A percentile compares a stretch with the other conserved stretches of the same genome.
phyloP scores from a whole-genome alignment of 2,888 invertebrate species.

The Masnerella sp. region DNA sequence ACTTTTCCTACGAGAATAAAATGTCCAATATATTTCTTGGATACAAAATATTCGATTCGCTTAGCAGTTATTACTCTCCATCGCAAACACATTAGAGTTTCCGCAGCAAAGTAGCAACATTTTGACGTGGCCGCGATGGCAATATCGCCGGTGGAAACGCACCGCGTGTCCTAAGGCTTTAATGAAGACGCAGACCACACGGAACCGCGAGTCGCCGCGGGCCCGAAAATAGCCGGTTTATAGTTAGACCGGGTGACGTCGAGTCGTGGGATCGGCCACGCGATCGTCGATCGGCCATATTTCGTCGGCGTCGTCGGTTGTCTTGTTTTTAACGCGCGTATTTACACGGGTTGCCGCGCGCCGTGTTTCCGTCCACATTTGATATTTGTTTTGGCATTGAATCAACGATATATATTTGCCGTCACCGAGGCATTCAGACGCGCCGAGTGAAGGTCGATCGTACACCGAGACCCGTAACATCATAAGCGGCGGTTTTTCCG shows the following conservation, averaged over 20 bases:
- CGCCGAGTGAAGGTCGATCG: constrained; percentile 38
- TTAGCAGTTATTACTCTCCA: too few species aligned
- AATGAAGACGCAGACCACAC: constrained; percentile 16
- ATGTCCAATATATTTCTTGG: too few species aligned
- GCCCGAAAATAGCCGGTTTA: constrained; percentile 25
- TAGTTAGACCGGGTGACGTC: constrained; percentile 17
- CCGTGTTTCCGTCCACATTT: constrained; percentile 35
- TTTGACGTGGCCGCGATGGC: background rate
- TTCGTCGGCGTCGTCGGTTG: constrained; percentile 4
- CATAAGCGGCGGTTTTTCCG: constrained; percentile 17
- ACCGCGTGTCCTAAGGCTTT: background rate
- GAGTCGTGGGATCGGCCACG: constrained; percentile 2
- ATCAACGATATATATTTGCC: constrained; percentile 53
- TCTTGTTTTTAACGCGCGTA: constrained; percentile 19
- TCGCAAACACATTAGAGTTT: too few species aligned
- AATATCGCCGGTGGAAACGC: background rate
- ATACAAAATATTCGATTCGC: too few species aligned
- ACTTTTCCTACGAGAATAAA: too few species aligned
- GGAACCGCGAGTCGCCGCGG: background rate
- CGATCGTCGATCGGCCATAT: background rate
- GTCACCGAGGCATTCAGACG: constrained; percentile 46
- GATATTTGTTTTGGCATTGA: constrained; percentile 52
- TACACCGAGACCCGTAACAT: constrained; percentile 30
- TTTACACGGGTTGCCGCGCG: constrained; percentile 29
- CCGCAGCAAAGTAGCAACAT: too few species aligned